Base-by-base conservation (phyloP, 2,888 invertebrate species). In the Carabus problematicus region DNA sequence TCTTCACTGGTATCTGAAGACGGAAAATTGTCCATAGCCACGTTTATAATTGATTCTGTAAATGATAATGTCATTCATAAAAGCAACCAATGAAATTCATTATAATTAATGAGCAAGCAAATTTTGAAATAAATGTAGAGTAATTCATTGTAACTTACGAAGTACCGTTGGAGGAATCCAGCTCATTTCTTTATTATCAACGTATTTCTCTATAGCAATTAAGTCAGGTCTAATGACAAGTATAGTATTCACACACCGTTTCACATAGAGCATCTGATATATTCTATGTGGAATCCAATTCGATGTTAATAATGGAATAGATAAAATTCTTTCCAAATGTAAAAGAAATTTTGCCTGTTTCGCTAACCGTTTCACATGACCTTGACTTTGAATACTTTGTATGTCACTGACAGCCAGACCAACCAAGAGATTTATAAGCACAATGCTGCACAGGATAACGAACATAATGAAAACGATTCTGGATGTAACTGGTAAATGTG, bases 361-460 rank as follows among this genome's bases (percentile, higher is more conserved):
- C 70, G 79, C 78, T 63, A 81, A 72, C 49, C 79, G 75, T 58
- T 77, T 76, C 1, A 79, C 78, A 52, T 78, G 76, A 3, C 81
- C 79, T 68, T 77, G 74, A 41, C 74, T 70, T 61, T 75, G 75
- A 39, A 76, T 62, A 8, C 73, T 81, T 75, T 80, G 84, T 70
- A 85, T 84, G 74, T 86, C 85, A 73, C 82, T 85, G 58, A 86
- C 86, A 39, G 86, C 86, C 70, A 86, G 76, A 69, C 85, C 86
- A 72, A 84, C 82, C 79, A 85, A 84, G 42, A 86, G 79, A 76
- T 86, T 86, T 84, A 86, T 85, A 49, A 86, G 77, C 42, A 85
- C 84, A 70, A 86, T 85, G 71, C 85, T 84, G 60, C 84, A 82
- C 11, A 86, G 78, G 41, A 86, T 77, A 29, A 85, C 79, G 75